These are phyloP conservation scores for Coboldia fuscipes DNA, from an alignment of 1,140 invertebrate genomes.

Conservation along the genomic window DNA sequence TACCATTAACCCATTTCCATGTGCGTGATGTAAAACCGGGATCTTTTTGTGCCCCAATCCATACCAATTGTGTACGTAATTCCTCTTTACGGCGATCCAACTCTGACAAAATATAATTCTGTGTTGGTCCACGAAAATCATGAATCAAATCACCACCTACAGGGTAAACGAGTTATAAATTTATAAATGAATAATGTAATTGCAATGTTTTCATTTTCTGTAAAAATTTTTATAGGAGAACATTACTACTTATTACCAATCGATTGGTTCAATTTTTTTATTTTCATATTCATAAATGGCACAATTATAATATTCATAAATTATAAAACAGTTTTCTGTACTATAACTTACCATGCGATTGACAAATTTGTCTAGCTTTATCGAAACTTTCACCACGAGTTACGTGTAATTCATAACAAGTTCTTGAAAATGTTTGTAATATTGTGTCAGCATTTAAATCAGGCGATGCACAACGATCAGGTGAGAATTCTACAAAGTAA, in stretches of 20 bases:
- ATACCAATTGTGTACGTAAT: constrained; percentile 66
- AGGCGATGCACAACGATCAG: constrained; percentile 48
- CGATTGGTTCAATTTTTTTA: too few species aligned
- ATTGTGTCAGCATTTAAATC: constrained; percentile 49
- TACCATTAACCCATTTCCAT: constrained; percentile 82
- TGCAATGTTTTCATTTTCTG: not conserved
- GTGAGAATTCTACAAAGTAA: constrained; percentile 50
- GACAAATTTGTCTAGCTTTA: constrained; percentile 51
- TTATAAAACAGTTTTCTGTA: not conserved
- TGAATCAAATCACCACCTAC: constrained; percentile 58
- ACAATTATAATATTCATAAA: not conserved
- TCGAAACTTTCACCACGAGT: constrained; percentile 59
- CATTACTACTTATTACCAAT: not conserved
- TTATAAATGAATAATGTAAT: not conserved
- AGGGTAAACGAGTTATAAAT: too few species aligned
- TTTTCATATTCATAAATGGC: too few species aligned
- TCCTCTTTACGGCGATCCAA: constrained; percentile 55
- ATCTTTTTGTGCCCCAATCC: constrained; percentile 79
- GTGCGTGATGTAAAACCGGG: constrained; percentile 56
- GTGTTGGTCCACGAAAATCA: constrained; percentile 36
- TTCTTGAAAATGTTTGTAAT: constrained; percentile 57
- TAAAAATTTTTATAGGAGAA: not conserved
- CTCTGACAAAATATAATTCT: constrained; percentile 53
- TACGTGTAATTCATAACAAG: constrained; percentile 73
- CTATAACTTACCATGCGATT: constrained; percentile 27